Conservation (phyloP, 2,797 vertebrate species). For the Vespertilio murinus region DNA sequence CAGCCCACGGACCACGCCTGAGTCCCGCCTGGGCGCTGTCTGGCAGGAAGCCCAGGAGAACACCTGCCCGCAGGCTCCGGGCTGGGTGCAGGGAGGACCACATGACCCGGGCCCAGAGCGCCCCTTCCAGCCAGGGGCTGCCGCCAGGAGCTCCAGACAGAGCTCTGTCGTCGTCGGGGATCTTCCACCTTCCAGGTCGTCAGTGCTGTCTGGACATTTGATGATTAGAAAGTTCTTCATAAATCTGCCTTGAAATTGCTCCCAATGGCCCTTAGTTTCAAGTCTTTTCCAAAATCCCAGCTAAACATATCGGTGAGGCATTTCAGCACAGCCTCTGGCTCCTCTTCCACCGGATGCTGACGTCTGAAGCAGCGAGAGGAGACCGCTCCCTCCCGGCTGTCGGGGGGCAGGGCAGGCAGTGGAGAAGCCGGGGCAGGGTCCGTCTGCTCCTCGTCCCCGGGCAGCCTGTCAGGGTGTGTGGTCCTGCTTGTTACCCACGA, state of each 20-base stretch:
- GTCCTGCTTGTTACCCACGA: not conserved
- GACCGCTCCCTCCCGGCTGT: not conserved
- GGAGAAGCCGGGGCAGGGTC: not conserved
- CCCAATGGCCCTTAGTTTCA: not conserved
- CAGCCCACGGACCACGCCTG: not conserved
- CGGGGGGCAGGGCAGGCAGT: not conserved
- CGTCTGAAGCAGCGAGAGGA: not conserved
- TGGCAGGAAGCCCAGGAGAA: not conserved
- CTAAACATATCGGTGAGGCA: not conserved
- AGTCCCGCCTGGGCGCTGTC: not conserved
- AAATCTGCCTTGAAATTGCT: not conserved
- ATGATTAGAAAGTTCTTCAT: not conserved
- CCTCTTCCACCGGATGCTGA: not conserved
- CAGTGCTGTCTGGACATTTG: not conserved
- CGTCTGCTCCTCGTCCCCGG: not conserved
- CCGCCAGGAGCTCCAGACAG: too few relatives aligned
- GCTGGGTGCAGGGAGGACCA: too few relatives aligned
- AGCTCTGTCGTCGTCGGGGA: fast-evolving
- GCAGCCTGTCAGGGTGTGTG: not conserved
- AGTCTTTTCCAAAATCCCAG: not conserved
- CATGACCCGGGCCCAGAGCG: too few relatives aligned
- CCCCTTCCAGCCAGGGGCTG: too few relatives aligned
- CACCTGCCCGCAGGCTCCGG: too few relatives aligned
- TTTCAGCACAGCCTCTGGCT: not conserved
- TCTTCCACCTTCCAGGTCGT: not conserved